A percentile compares a stretch with the other conserved stretches of the same genome.
Evolutionary conservation across 2,888 invertebrate genomes (phyloP).

Genomic region (Globia sparganii): DNA sequence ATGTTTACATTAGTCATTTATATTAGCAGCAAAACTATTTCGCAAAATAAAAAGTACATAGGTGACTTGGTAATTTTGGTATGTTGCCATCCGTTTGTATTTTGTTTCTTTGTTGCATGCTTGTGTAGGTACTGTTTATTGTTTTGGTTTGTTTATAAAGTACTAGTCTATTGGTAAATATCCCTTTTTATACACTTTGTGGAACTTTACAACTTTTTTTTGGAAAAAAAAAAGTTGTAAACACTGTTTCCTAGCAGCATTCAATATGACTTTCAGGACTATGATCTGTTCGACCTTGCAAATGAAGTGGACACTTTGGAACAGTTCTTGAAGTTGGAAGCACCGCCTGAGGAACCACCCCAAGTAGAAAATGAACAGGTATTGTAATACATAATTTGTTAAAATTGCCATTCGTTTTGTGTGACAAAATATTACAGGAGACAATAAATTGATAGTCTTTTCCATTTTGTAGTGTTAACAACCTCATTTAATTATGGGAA

Average conservation of each 20-base stretch:
- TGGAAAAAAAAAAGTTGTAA: slow-evolving; percentile 21
- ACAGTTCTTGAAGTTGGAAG: slow-evolving; percentile 95
- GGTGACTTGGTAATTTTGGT: slow-evolving; percentile 63
- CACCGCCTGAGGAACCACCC: slow-evolving; percentile 85
- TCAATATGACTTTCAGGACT: slow-evolving; percentile 92
- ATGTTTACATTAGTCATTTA: slow-evolving; percentile 74
- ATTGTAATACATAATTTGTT: slow-evolving; percentile 24
- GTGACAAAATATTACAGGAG: neutral
- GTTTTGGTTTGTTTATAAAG: slow-evolving; percentile 39
- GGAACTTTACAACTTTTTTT: slow-evolving; percentile 14
- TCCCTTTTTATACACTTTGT: slow-evolving; percentile 1
- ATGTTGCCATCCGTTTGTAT: slow-evolving; percentile 66
- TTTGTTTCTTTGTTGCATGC: slow-evolving; percentile 55
- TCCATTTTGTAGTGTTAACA: slow-evolving; percentile 14
- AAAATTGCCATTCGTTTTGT: neutral
- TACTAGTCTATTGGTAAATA: slow-evolving; percentile 28
- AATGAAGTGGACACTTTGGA: slow-evolving; percentile 97
- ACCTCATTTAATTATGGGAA: neutral
- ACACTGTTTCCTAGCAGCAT: slow-evolving; percentile 28
- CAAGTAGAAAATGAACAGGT: slow-evolving; percentile 77
- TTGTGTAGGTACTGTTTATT: slow-evolving; percentile 31
- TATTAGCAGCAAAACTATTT: slow-evolving; percentile 23
- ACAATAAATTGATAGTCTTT: neutral
- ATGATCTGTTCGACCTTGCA: slow-evolving; percentile 97
- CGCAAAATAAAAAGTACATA: slow-evolving; percentile 24